Conservation (phyloP, 1,140 invertebrate species). For the Hyphantria cunea region DNA sequence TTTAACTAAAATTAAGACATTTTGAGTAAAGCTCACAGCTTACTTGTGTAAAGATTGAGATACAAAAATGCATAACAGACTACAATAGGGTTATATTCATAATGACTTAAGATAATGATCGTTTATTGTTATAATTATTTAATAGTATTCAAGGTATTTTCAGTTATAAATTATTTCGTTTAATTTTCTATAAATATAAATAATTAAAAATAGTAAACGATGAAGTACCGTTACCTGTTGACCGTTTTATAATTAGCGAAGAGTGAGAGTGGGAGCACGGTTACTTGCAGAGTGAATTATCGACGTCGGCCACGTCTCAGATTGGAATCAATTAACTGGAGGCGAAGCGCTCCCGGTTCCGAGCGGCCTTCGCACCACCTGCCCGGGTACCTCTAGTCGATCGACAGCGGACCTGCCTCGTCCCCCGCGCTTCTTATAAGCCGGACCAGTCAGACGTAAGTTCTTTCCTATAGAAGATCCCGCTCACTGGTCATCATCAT, state of each 20-base stretch:
- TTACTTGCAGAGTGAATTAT: constrained; percentile 54
- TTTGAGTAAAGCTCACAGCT: no score
- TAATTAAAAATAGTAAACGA: constrained; percentile 1
- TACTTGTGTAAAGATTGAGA: no score
- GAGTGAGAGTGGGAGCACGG: constrained; percentile 45
- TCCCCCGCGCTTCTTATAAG: constrained; percentile 3
- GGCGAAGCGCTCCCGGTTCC: constrained; percentile 60
- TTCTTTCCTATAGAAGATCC: not conserved
- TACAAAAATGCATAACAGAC: no score
- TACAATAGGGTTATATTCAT: no score
- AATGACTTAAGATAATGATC: no score
- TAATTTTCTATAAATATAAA: no score
- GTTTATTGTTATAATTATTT: no score
- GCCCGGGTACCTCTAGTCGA: constrained; percentile 35
- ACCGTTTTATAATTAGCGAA: constrained; percentile 38
- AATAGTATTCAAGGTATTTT: no score
- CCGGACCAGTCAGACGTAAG: constrained; percentile 3
- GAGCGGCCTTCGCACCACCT: constrained; percentile 69
- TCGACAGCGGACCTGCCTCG: constrained; percentile 19
- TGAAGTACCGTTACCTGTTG: constrained; percentile 30
- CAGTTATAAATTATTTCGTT: no score
- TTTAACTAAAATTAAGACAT: no score
- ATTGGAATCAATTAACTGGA: constrained; percentile 77
- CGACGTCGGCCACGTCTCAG: constrained; percentile 52
- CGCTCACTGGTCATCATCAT: constrained; percentile 10